Conservation (phyloP, 2,888 invertebrate genomes). For the Polymixis lichenea region DNA sequence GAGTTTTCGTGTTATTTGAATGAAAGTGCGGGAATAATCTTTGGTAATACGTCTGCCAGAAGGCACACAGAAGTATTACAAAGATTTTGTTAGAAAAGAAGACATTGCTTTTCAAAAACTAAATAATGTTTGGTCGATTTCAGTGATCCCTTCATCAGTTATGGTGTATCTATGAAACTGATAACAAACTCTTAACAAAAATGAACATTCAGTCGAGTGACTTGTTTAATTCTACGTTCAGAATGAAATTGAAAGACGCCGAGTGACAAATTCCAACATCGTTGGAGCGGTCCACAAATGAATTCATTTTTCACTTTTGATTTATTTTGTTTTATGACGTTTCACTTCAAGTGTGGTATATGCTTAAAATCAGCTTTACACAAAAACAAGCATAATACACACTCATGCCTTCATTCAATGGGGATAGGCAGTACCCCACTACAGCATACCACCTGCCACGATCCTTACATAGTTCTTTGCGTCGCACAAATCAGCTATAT, state of each 20-base stretch:
- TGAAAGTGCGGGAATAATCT: neutral
- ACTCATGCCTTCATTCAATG: neutral
- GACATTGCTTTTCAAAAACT: neutral
- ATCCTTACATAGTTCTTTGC: too few relatives aligned
- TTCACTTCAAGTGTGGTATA: too few relatives aligned
- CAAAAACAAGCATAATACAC: neutral
- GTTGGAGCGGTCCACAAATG: neutral
- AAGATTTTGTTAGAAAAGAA: neutral
- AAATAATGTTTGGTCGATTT: neutral
- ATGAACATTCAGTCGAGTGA: too few relatives aligned
- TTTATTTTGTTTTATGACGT: too few relatives aligned
- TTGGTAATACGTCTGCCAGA: too few relatives aligned
- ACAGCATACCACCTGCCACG: too few relatives aligned
- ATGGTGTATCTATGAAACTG: neutral
- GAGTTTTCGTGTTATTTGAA: constrained; percentile 23
- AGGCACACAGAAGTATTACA: neutral
- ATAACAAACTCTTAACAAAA: too few relatives aligned
- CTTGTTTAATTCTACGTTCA: too few relatives aligned
- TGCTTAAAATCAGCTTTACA: neutral
- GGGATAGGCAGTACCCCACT: neutral
- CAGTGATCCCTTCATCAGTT: neutral
- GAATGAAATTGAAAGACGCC: too few relatives aligned
- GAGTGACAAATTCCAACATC: too few relatives aligned
- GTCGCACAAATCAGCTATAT: neutral
- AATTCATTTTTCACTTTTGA: neutral